Conservation (phyloP, 2,113 vertebrate genomes). For the Jacana jacana region DNA sequence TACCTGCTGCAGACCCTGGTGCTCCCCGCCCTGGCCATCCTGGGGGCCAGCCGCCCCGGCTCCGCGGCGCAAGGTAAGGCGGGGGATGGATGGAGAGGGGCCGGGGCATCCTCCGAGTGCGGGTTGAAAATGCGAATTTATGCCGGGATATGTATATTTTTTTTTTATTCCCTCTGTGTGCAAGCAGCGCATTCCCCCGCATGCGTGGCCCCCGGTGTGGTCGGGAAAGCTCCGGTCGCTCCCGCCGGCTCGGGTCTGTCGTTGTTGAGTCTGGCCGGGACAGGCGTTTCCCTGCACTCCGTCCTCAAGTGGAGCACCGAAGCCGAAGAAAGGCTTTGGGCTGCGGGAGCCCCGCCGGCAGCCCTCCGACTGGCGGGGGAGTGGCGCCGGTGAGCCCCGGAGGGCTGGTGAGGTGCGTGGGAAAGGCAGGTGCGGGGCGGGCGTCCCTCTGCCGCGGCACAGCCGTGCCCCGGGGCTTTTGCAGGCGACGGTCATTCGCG, state of each 20-base stretch:
- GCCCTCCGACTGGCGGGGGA: not conserved
- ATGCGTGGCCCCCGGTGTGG: not conserved
- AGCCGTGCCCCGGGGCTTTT: not conserved
- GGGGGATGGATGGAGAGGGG: not conserved
- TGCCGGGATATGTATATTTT: not conserved
- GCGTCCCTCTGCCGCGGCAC: not conserved
- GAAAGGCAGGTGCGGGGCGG: not conserved
- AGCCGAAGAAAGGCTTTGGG: not conserved
- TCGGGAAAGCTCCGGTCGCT: not conserved
- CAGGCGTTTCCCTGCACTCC: not conserved
- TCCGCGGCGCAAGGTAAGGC: conserved; percentile 87
- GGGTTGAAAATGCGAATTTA: not conserved
- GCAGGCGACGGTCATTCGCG: not conserved
- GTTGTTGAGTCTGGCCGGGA: not conserved
- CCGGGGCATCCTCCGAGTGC: not conserved
- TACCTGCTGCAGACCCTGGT: conserved; percentile 81
- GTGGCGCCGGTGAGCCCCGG: not conserved
- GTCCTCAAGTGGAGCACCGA: not conserved
- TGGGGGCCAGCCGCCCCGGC: conserved; percentile 77
- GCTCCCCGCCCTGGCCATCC: conserved; percentile 82
- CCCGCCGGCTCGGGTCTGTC: not conserved
- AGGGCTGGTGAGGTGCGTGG: not conserved
- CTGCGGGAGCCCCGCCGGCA: not conserved
- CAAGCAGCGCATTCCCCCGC: not conserved
- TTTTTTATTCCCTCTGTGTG: no score